Base-by-base conservation (phyloP, 2,888 invertebrate genomes). In the Oasisia sp. region DNA sequence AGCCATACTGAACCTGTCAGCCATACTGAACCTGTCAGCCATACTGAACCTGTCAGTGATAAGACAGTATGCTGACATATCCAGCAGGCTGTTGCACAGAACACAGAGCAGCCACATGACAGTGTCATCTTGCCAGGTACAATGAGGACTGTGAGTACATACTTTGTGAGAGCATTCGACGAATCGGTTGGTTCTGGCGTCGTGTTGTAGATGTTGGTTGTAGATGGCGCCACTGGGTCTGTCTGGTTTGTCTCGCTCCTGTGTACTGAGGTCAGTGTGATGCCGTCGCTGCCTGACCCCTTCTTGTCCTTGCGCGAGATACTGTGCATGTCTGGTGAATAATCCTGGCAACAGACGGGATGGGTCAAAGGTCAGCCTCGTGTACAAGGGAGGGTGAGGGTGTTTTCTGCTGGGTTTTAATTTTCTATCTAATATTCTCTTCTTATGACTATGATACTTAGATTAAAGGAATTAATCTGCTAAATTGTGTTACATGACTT, bases 241-340 rank as follows among this genome's bases (percentile, higher is more conserved):
- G 74, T 27, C 38, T 38, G 38, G 27, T 74, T 74, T 27, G 74
- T 74, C 74, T 74, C 74, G 27, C 74, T 74, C 91, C 93, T 92
- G 91, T 94, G 95, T 93, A 96, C 95, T 92, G 95, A 95, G n/a
- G 96, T 96, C 27, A 96, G 94, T 5, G 95, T 96, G 91, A 96
- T 95, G 32, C 95, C 95, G 8, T 95, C 96, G 90, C 93, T 95
- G 74, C 89, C 91, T 12, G 94, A 93, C 92, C 94, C 94, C 92
- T 95, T 95, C 93, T 95, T 95, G 93, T 94, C 94, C 92, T 96
- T 95, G 90, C 95, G 95, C 32, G 95, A 95, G 91, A 96, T 96
- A 92, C 95, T 95, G 93, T 96, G 95, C 44, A 96, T 94, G 91
- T 96, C 96, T 74, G 96, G 96, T n/a, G 96, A 95, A 94, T 96